A percentile compares a stretch with the other conserved stretches of the same genome.
phyloP scores from a whole-genome alignment of 2,888 invertebrate species.

The Melinopterus prodromus region DNA sequence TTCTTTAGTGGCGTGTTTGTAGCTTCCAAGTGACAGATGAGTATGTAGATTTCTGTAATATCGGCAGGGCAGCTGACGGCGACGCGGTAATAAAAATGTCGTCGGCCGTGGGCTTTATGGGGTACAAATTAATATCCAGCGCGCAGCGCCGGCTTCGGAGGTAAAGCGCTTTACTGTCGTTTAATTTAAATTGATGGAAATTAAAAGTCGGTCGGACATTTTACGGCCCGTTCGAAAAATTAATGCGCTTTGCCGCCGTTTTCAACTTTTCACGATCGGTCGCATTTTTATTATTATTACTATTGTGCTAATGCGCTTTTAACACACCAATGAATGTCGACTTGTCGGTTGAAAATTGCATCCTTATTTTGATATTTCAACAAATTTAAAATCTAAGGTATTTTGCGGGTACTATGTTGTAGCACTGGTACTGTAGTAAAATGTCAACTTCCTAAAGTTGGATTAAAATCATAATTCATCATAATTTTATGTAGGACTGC shows the following conservation, averaged over 20 bases:
- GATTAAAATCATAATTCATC: too few species aligned
- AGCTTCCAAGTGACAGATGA: not conserved
- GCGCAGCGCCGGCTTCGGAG: not conserved
- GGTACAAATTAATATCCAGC: not conserved
- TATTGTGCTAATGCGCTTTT: not conserved
- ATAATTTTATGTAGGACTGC: too few species aligned
- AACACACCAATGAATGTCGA: not conserved
- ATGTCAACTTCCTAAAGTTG: too few species aligned
- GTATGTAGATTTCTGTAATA: conserved; percentile 4
- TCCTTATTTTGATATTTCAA: too few species aligned
- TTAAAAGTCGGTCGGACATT: not conserved
- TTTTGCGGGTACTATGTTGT: too few species aligned
- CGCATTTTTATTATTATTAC: not conserved
- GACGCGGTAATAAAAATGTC: not conserved
- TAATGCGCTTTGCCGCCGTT: not conserved
- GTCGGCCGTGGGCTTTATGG: not conserved
- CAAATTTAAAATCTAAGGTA: too few species aligned
- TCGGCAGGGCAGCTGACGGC: not conserved
- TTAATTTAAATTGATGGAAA: conserved; percentile 4
- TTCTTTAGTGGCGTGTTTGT: not conserved
- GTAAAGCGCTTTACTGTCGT: conserved; percentile 4
- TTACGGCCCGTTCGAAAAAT: not conserved
- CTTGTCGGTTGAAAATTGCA: not conserved
- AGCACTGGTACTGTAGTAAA: too few species aligned
- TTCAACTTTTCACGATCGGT: not conserved